Percentiles rank a stretch among this genome's conserved stretches.
Conservation (phyloP, 2,888 invertebrate species). For the Nowickia ferox region DNA sequence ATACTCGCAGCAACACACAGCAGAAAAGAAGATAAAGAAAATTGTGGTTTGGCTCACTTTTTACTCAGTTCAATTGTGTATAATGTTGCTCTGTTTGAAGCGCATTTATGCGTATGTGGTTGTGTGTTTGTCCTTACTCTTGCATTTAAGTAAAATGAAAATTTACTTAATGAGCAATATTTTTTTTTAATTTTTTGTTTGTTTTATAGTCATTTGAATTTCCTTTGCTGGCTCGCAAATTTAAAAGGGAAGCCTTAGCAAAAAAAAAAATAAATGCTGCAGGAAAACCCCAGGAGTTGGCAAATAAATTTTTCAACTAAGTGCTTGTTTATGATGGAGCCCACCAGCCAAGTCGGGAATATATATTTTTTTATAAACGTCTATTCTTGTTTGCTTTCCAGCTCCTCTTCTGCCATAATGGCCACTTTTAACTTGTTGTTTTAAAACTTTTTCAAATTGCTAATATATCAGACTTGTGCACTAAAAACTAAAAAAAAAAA, state of each 20-base stretch:
- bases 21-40: slow-evolving; percentile 30
- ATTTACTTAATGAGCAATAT: slow-evolving; percentile 63
- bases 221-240: slow-evolving; percentile 23
- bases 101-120: slow-evolving; percentile 3
- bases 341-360: slow-evolving; percentile 54
- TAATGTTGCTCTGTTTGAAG: neutral
- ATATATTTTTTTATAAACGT: slow-evolving; percentile 23
- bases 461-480: slow-evolving; percentile 56
- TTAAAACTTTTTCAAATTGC: slow-evolving; percentile 64
- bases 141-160: slow-evolving; percentile 58
- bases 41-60: slow-evolving; percentile 40
- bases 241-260: slow-evolving; percentile 15
- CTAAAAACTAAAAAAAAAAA: slow-evolving; percentile 16
- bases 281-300: slow-evolving; percentile 61
- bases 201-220: slow-evolving; percentile 58
- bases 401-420: slow-evolving; percentile 42
- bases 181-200: slow-evolving; percentile 43
- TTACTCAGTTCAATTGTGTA: neutral
- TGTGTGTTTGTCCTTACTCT: slow-evolving; percentile 17
- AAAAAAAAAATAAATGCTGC: neutral
- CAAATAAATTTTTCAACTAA: slow-evolving; percentile 62
- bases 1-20: neutral
- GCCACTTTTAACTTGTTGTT: slow-evolving; percentile 71
- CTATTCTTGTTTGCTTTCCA: slow-evolving; percentile 45
- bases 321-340: slow-evolving; percentile 63